These are phyloP conservation scores for Chiloscyllium punctatum DNA, from an alignment of 2,797 vertebrate genomes.

Conservation along the genomic window DNA sequence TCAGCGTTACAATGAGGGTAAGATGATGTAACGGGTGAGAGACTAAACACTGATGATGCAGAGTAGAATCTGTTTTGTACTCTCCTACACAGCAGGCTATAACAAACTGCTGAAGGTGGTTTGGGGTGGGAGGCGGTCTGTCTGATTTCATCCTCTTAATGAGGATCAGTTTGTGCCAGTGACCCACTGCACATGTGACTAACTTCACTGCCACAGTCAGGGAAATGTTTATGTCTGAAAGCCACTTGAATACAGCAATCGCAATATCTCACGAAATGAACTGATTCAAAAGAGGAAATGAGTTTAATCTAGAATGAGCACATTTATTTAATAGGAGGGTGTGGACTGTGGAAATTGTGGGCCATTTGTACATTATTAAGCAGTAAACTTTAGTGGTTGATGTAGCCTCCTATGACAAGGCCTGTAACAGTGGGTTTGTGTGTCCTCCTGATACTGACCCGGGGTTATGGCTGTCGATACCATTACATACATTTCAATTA, in stretches of 20 bases:
- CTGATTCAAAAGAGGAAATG: conserved; percentile 1
- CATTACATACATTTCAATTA: neutral
- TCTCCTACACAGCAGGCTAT: neutral
- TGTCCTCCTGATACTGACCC: neutral
- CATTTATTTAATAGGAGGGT: neutral
- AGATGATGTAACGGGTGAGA: conserved; percentile 45
- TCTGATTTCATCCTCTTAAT: neutral
- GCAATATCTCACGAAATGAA: neutral
- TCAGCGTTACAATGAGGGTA: conserved; percentile 97
- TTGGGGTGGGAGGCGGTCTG: neutral
- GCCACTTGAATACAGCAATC: neutral
- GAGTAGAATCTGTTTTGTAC: neutral
- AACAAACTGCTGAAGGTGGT: too few species aligned
- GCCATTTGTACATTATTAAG: neutral
- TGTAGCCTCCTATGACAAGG: neutral
- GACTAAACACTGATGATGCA: neutral
- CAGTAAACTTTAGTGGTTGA: neutral
- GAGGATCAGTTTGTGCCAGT: neutral
- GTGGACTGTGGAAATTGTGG: neutral
- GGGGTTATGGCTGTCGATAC: neutral
- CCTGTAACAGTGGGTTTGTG: neutral
- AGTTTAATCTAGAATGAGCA: neutral
- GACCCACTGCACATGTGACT: neutral
- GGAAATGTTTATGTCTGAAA: neutral
- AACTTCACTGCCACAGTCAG: neutral